A percentile compares a stretch with the other conserved stretches of the same genome.
phyloP scores from a whole-genome alignment of 2,113 vertebrate genomes.

The Butastur rufipennis region DNA sequence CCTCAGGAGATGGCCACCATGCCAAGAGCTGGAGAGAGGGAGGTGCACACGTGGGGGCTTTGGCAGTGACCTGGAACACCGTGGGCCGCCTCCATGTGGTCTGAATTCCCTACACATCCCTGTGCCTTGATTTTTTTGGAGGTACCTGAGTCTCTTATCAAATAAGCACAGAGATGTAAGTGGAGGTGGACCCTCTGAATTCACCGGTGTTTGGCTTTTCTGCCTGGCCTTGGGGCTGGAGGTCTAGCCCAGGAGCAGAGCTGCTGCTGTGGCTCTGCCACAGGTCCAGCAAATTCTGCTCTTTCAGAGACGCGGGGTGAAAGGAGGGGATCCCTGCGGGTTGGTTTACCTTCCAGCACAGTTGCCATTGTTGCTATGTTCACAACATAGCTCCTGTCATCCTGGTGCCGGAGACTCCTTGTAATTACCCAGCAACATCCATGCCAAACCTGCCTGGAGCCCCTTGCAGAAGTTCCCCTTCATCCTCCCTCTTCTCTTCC shows the following conservation, averaged over 20 bases:
- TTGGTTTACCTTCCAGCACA: background rate
- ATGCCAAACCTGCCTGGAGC: background rate
- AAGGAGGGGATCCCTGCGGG: background rate
- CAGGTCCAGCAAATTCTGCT: background rate
- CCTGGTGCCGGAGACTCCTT: background rate
- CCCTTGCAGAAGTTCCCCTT: background rate
- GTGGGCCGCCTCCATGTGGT: background rate
- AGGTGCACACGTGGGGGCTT: fast-evolving
- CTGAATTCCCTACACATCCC: background rate
- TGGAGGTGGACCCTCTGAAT: background rate
- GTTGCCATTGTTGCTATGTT: background rate
- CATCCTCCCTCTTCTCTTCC: background rate
- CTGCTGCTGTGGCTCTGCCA: background rate
- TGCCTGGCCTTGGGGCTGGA: background rate
- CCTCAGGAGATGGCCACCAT: background rate
- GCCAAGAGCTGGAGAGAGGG: background rate
- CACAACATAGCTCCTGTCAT: background rate
- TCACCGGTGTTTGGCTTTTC: background rate
- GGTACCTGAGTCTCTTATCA: background rate
- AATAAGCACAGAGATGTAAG: background rate
- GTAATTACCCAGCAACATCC: background rate
- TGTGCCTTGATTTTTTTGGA: background rate
- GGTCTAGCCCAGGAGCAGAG: background rate
- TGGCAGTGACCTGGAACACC: background rate
- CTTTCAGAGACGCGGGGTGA: background rate